Conservation (phyloP, 2,888 invertebrate species). For the Anoplius nigerrimus region DNA sequence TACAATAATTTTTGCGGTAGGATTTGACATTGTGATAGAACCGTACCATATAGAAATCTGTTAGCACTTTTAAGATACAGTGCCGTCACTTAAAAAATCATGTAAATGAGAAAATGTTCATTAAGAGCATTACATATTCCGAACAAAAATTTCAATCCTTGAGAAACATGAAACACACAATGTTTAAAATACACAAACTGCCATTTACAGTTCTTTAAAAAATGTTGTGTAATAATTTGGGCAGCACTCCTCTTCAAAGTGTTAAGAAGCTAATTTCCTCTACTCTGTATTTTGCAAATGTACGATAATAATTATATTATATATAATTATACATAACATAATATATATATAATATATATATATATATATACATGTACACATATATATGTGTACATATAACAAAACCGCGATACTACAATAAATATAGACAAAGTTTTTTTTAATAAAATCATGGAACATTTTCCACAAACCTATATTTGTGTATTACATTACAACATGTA, state of each 20-base stretch:
- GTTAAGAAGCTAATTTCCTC: slow-evolving; percentile 41
- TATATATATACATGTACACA: slow-evolving; percentile 17
- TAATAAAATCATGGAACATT: slow-evolving; percentile 57
- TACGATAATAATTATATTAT: slow-evolving; percentile 51
- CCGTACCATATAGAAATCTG: too few species aligned
- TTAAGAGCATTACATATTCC: too few species aligned
- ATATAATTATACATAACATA: slow-evolving; percentile 19
- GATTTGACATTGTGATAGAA: slow-evolving; percentile 36
- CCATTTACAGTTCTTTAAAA: not conserved
- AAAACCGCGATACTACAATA: slow-evolving; percentile 47
- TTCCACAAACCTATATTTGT: slow-evolving; percentile 28
- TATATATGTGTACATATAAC: slow-evolving; percentile 33
- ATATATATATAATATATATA: slow-evolving; percentile 19
- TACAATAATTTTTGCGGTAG: slow-evolving; percentile 31
- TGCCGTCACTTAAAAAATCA: too few species aligned
- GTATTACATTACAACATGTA: not conserved
- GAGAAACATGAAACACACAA: too few species aligned
- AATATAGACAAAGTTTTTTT: slow-evolving; percentile 56
- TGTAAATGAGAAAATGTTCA: too few species aligned
- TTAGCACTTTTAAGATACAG: too few species aligned
- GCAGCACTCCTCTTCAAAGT: slow-evolving; percentile 34
- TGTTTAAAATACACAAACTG: not conserved
- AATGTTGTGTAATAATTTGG: slow-evolving; percentile 11
- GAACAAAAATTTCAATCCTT: too few species aligned
- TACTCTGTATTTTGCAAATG: slow-evolving; percentile 61